Percentiles rank a stretch among this genome's conserved stretches.
Conservation (phyloP, 37 sponge, comb jelly and placozoan species). For the Spongilla lacustris region DNA sequence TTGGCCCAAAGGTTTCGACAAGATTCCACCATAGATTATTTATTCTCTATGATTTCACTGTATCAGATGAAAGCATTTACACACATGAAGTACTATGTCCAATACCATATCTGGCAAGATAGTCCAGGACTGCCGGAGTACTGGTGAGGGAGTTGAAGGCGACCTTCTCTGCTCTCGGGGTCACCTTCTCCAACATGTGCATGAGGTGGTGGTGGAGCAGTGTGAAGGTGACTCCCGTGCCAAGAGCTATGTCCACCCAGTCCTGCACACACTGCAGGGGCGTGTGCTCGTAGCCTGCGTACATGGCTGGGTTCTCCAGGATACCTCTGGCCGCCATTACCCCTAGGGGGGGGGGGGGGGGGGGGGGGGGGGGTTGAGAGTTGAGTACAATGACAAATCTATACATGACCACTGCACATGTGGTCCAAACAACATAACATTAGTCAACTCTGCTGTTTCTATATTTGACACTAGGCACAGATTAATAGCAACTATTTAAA, state of each 20-base stretch:
- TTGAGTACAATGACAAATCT: too few relatives aligned
- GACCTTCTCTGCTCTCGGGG: conserved; percentile 63
- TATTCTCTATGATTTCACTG: too few relatives aligned
- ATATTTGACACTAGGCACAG: too few relatives aligned
- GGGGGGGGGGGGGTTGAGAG: too few relatives aligned
- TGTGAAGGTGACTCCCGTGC: conserved; percentile 70
- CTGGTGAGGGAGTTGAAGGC: conserved; percentile 83
- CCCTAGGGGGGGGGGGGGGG: conserved; percentile 24
- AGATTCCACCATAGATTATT: too few relatives aligned
- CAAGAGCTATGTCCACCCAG: conserved; percentile 81
- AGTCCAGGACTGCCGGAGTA: conserved; percentile 86
- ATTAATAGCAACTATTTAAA: too few relatives aligned
- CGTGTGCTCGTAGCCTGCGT: conserved; percentile 70
- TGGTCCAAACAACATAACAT: too few relatives aligned
- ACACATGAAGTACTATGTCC: not conserved
- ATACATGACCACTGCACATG: too few relatives aligned
- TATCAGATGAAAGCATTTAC: not conserved
- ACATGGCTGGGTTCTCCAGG: conserved; percentile 90
- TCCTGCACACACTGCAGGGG: conserved; percentile 81
- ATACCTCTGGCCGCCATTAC: conserved; percentile 94
- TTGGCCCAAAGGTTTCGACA: too few relatives aligned
- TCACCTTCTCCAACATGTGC: conserved; percentile 84
- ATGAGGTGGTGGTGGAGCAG: conserved; percentile 90
- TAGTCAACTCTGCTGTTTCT: too few relatives aligned
- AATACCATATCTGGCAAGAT: conserved; percentile 55